Percentiles rank a stretch among this genome's conserved stretches.
These are phyloP conservation scores for Drosophila lutescens DNA, from an alignment of 2,888 invertebrate species.

Conservation along the genomic window DNA sequence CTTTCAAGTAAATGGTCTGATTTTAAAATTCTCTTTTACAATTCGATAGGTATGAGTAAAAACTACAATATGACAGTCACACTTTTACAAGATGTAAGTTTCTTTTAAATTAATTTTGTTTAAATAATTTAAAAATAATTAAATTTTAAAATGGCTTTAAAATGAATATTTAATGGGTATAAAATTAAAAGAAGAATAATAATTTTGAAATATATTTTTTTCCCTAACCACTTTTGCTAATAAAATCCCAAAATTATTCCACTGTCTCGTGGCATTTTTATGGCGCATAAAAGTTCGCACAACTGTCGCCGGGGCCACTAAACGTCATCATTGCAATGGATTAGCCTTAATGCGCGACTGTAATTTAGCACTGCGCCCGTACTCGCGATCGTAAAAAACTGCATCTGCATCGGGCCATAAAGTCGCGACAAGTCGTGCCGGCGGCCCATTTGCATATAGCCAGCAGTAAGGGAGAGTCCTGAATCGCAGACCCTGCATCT, in stretches of 20 bases:
- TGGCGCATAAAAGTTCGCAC: constrained; percentile 67
- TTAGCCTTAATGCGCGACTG: constrained; percentile 66
- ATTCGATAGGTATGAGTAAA: no score
- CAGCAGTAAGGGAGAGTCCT: constrained; percentile 12
- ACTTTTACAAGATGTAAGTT: no score
- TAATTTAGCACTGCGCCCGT: constrained; percentile 37
- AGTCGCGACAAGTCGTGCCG: constrained; percentile 44
- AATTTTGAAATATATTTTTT: not conserved
- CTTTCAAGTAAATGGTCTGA: no score
- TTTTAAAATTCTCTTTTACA: no score
- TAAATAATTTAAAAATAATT: not conserved
- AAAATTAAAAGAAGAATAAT: not conserved
- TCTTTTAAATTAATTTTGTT: no score
- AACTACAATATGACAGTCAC: no score
- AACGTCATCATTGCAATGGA: constrained; percentile 72
- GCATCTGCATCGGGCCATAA: constrained; percentile 63
- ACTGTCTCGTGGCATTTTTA: constrained; percentile 50
- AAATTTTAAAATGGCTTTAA: no score
- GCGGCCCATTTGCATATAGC: constrained; percentile 65
- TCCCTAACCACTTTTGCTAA: not conserved
- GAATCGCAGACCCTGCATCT: constrained; percentile 23
- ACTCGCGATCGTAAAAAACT: constrained; percentile 51
- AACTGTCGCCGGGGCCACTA: constrained; percentile 67
- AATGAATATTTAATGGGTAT: no score
- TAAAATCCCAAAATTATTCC: not conserved